Evolutionary conservation across 1,140 invertebrate genomes (phyloP).

Genomic region (Drosophila rufa): DNA sequence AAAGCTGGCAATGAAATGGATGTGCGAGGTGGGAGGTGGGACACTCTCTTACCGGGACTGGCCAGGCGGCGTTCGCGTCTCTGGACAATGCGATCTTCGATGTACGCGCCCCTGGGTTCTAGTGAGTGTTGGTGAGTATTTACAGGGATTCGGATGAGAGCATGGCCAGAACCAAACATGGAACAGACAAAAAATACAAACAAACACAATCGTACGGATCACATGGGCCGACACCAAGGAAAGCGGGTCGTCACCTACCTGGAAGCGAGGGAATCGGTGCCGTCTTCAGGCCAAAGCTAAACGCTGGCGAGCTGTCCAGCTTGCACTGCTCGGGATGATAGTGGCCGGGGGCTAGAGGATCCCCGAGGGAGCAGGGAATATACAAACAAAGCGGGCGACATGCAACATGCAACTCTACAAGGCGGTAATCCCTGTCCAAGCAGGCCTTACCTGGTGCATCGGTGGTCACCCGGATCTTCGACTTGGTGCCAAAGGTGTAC

Average conservation of each 20-base stretch:
- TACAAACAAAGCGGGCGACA: constrained; percentile 36
- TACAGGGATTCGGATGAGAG: constrained; percentile 45
- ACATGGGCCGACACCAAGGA: constrained; percentile 19
- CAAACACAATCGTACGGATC: neutral
- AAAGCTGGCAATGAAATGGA: neutral
- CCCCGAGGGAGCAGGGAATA: neutral
- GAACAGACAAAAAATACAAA: constrained; percentile 43
- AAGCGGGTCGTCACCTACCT: constrained; percentile 60
- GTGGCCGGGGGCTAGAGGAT: constrained; percentile 86
- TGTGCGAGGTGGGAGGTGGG: neutral
- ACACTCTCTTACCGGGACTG: constrained; percentile 82
- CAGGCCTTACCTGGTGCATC: constrained; percentile 77
- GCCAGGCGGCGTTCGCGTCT: constrained; percentile 80
- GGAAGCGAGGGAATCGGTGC: constrained; percentile 64
- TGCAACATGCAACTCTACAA: constrained; percentile 35
- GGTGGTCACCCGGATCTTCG: constrained; percentile 69
- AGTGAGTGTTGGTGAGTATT: constrained; percentile 52
- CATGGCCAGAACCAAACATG: constrained; percentile 54
- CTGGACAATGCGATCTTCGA: constrained; percentile 84
- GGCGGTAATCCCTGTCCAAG: neutral
- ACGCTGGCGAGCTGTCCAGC: constrained; percentile 87
- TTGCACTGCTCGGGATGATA: constrained; percentile 88
- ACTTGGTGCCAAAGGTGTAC: constrained; percentile 87
- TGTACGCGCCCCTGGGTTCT: constrained; percentile 77
- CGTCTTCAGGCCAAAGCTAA: constrained; percentile 86